Evolutionary conservation across 2,888 invertebrate genomes (phyloP).

Genomic region (Iphiclides podalirius): DNA sequence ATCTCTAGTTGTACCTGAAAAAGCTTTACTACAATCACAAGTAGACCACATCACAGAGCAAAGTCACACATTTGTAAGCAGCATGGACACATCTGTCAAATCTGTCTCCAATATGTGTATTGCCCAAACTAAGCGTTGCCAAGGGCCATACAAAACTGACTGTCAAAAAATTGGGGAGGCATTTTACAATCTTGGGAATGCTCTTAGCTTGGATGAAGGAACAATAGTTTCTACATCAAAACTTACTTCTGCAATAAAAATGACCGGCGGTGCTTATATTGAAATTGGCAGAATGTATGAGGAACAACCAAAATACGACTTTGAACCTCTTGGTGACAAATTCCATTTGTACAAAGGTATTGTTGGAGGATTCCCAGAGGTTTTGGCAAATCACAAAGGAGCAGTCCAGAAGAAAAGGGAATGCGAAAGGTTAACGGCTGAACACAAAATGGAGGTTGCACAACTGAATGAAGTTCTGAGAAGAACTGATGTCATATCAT

Average conservation of each 20-base stretch:
- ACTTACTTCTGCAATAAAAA: slow-evolving; percentile 89
- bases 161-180: slow-evolving; percentile 94
- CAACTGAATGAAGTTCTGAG: slow-evolving; percentile 90
- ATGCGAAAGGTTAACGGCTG: slow-evolving; percentile 88
- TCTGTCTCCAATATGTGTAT: slow-evolving; percentile 88
- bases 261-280: slow-evolving; percentile 93
- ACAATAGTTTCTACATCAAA: slow-evolving; percentile 82
- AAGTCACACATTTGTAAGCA: slow-evolving; percentile 89
- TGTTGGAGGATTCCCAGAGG: slow-evolving; percentile 93
- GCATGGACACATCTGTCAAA: slow-evolving; percentile 93
- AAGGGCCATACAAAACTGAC: slow-evolving; percentile 92
- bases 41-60: slow-evolving; percentile 92
- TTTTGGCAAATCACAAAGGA: slow-evolving; percentile 92
- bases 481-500: slow-evolving; percentile 94
- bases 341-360: slow-evolving; percentile 97
- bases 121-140: slow-evolving; percentile 93
- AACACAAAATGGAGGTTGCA: slow-evolving; percentile 90
- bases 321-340: slow-evolving; percentile 94
- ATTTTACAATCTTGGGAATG: slow-evolving; percentile 90
- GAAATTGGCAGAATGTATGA: slow-evolving; percentile 94
- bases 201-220: slow-evolving; percentile 89
- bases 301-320: slow-evolving; percentile 93
- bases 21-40: slow-evolving; percentile 85
- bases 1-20: slow-evolving; percentile 91
- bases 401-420: slow-evolving; percentile 94